These are phyloP conservation scores for Mystacides longicornis DNA, from an alignment of 2,888 invertebrate species.

Conservation along the genomic window DNA sequence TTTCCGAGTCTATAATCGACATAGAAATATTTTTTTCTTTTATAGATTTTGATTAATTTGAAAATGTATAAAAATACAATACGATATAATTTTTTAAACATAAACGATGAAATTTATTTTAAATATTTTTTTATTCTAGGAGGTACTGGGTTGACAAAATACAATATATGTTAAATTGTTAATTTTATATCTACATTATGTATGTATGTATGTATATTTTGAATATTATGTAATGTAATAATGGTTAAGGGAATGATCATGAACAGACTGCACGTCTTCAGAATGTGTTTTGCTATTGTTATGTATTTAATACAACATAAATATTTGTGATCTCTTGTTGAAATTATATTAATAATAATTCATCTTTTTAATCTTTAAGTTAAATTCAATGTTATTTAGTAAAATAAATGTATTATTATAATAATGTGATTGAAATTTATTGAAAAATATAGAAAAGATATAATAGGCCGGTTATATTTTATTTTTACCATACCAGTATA, in stretches of 20 bases:
- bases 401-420: conserved; percentile 14
- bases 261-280: conserved; percentile 1
- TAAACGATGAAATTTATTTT: too few species aligned
- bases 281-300: conserved; percentile 17
- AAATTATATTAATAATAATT: conserved; percentile 9
- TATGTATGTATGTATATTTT: neutral
- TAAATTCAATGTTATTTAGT: conserved; percentile 23
- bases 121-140: neutral
- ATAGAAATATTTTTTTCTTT: too few species aligned
- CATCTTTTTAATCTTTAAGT: conserved; percentile 5
- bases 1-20: too few species aligned
- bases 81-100: too few species aligned
- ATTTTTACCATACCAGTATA: too few species aligned
- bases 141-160: neutral
- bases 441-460: conserved; percentile 3
- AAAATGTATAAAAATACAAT: too few species aligned
- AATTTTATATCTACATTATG: neutral
- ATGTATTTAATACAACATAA: conserved; percentile 14
- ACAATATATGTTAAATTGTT: neutral
- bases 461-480: too few species aligned
- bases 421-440: conserved; percentile 13
- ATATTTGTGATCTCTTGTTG: conserved; percentile 17
- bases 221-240: neutral
- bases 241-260: neutral
- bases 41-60: too few species aligned